A percentile compares a stretch with the other conserved stretches of the same genome.
These are phyloP conservation scores for Micrasema longulum DNA, from an alignment of 1,140 invertebrate genomes.

Conservation along the genomic window DNA sequence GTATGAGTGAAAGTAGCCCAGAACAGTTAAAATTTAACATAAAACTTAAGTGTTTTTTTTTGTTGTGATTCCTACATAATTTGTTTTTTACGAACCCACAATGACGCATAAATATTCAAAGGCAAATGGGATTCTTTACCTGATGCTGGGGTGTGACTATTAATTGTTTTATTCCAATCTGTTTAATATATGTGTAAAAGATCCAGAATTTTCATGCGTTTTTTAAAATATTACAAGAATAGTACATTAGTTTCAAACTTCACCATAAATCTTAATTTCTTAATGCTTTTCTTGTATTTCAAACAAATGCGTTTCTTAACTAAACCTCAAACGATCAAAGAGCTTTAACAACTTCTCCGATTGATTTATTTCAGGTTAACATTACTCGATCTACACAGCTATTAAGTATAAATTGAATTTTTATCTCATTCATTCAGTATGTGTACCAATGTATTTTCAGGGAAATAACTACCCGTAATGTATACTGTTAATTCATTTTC, in stretches of 20 bases:
- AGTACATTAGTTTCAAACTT: neutral
- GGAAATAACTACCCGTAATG: no score
- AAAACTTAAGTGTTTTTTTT: no score
- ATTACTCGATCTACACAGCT: no score
- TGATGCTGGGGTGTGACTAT: constrained; percentile 15
- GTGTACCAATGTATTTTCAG: no score
- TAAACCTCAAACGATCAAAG: no score
- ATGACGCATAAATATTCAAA: constrained; percentile 18
- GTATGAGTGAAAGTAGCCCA: constrained; percentile 42
- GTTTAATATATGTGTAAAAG: neutral
- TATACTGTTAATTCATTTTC: no score
- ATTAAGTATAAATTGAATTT: no score
- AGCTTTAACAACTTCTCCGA: no score
- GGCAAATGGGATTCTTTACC: constrained; percentile 8
- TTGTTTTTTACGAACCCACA: constrained; percentile 37
- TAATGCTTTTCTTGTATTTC: neutral
- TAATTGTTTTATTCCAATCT: constrained; percentile 19
- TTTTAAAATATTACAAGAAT: neutral
- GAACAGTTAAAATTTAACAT: constrained; percentile 15
- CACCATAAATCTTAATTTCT: neutral
- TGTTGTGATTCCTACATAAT: no score
- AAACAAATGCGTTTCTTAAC: no score
- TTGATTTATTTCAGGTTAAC: no score
- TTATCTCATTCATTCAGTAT: no score
- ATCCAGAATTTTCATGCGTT: constrained; percentile 1